These are phyloP conservation scores for Astatoreochromis straeleni DNA, from an alignment of 2,113 vertebrate genomes.

Conservation along the genomic window DNA sequence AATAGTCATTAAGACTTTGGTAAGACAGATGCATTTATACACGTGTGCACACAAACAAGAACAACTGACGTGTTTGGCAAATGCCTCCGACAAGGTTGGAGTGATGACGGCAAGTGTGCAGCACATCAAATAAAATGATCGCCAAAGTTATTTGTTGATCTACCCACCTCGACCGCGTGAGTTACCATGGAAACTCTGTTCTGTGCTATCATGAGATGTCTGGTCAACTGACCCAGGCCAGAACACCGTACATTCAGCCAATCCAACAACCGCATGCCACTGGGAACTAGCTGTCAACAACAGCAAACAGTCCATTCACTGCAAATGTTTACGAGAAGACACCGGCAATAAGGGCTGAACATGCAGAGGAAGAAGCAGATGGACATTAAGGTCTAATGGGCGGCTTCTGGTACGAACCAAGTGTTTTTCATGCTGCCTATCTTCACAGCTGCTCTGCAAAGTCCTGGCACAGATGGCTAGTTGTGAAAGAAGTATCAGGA, in stretches of 20 bases:
- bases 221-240: neutral
- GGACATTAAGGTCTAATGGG: constrained; percentile 28
- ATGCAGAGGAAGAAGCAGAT: neutral
- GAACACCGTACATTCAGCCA: neutral
- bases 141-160: constrained; percentile 4
- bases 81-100: neutral
- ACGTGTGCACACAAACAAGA: neutral
- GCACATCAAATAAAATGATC: neutral
- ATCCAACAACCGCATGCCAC: neutral
- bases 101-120: neutral
- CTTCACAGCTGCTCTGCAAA: neutral
- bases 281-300: constrained; percentile 1
- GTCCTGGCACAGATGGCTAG: neutral
- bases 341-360: neutral
- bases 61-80: neutral
- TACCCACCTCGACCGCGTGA: neutral
- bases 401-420: neutral
- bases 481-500: neutral
- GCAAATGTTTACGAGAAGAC: neutral
- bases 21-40: neutral
- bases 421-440: neutral
- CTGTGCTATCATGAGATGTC: neutral
- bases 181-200: constrained; percentile 51
- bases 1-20: neutral
- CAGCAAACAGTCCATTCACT: constrained; percentile 10